These are phyloP conservation scores for Acleris cristana DNA, from an alignment of 2,888 invertebrate genomes.

Conservation along the genomic window DNA sequence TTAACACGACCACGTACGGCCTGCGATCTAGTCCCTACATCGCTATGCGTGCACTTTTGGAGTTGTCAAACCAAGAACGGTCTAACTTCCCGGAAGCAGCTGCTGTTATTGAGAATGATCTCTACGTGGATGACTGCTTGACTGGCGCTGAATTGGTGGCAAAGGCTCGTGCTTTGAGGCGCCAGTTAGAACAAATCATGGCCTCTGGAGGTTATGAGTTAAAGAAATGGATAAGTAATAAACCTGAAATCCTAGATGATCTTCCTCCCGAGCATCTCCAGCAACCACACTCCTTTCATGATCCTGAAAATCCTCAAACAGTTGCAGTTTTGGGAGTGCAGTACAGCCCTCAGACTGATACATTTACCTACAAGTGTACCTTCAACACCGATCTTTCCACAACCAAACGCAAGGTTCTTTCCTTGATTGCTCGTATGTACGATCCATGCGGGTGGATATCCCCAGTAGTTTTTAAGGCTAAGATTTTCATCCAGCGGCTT, in stretches of 20 bases:
- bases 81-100: not conserved
- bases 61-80: not conserved
- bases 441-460: slow-evolving; percentile 5
- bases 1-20: no score
- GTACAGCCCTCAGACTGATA: no score
- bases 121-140: slow-evolving; percentile 15
- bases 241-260: not conserved
- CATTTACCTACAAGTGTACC: no score
- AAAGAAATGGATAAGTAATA: slow-evolving; percentile 1
- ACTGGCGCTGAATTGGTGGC: slow-evolving; percentile 1
- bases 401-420: not conserved
- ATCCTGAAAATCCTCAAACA: no score
- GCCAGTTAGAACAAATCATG: not conserved
- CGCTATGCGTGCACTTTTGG: slow-evolving; percentile 1
- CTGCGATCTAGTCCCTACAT: not conserved
- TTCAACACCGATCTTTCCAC: not conserved
- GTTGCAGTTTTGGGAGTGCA: not conserved
- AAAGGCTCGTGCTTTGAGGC: not conserved
- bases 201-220: not conserved
- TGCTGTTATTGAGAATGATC: not conserved
- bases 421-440: not conserved
- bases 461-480: slow-evolving; percentile 10
- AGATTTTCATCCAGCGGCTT: slow-evolving; percentile 14
- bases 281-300: no score
- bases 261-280: not conserved